Evolutionary conservation across 2,888 invertebrate species (phyloP), one percentile per base, ranked within the genome.

Genomic region (Gnatocerus cornutus): DNA sequence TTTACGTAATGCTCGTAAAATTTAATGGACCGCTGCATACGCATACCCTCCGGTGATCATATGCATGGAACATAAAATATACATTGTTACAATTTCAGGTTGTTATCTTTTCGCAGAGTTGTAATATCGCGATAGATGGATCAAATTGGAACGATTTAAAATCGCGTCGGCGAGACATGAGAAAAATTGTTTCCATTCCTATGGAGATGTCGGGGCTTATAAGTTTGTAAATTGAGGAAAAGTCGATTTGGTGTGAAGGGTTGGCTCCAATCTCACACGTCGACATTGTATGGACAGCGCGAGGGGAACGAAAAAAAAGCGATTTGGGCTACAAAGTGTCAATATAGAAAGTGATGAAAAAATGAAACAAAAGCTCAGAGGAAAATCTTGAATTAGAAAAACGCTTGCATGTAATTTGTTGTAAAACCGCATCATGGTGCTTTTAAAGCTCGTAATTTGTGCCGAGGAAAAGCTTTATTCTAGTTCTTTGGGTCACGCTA

Each of bases 1-100:
- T 69, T 56, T 72, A 67, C 55, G 72, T 69, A 68, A 70, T 64
- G 59, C 37, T 64, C 69, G 53, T 72, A 70, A 72, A 72, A 68
- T 72, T 72, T 72, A 72, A 72, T 72, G 61, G 72, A 72, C 53
- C 68, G 37, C 39, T 69, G 64, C 55, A 63, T 64, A 68, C 64
- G 55, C 68, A 68, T 66, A 67, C 55, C 66, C 56, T 55, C 37
- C n/a, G 69, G 69, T 52, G 63, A 71, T 71, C 69, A 66, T 69
- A 68, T 70, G 72, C 72, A 72, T 58, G 39, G 13, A 48, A 68
- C 68, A 43, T 68, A 64, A 72, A 72, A 58, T 56, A 48, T 63
- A 69, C 69, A 59, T 52, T 69, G 69, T 69, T 59, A 65, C 59
- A 52, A 59, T 58, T 29, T 52, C 14, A 52, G 48, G 39, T 14